Conservation (phyloP, 2,797 vertebrate species). For the Periparus ater region DNA sequence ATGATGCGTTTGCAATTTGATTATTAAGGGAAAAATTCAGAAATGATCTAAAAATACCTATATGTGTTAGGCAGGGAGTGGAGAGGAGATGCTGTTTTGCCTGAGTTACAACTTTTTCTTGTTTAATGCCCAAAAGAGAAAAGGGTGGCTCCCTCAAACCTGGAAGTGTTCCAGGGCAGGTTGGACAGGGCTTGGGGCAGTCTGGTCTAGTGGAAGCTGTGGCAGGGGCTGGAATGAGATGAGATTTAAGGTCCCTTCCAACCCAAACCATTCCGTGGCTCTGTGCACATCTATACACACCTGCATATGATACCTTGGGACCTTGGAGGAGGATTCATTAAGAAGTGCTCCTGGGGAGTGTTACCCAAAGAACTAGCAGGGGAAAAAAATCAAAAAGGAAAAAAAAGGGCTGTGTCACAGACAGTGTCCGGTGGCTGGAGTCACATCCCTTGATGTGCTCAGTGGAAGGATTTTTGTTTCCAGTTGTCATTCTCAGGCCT, state of each 20-base stretch:
- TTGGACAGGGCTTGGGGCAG: neutral
- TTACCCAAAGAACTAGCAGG: neutral
- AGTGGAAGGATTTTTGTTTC: neutral
- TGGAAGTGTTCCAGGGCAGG: neutral
- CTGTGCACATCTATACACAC: fast-evolving
- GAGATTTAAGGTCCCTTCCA: neutral
- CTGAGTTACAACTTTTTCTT: neutral
- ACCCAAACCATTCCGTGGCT: neutral
- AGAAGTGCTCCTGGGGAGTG: neutral
- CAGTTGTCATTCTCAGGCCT: neutral
- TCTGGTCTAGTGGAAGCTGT: neutral
- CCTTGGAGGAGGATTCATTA: neutral
- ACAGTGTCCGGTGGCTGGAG: neutral
- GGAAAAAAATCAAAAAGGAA: neutral
- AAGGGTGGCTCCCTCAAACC: neutral
- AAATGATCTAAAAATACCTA: neutral
- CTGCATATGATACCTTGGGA: fast-evolving
- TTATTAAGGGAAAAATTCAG: neutral
- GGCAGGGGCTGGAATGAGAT: neutral
- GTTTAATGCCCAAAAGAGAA: neutral
- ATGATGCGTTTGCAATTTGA: neutral
- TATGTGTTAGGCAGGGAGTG: neutral
- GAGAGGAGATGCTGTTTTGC: neutral
- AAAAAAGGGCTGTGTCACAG: neutral
- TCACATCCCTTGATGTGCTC: neutral